Base-by-base conservation (phyloP, 2,888 invertebrate genomes). In the Nebria salina region DNA sequence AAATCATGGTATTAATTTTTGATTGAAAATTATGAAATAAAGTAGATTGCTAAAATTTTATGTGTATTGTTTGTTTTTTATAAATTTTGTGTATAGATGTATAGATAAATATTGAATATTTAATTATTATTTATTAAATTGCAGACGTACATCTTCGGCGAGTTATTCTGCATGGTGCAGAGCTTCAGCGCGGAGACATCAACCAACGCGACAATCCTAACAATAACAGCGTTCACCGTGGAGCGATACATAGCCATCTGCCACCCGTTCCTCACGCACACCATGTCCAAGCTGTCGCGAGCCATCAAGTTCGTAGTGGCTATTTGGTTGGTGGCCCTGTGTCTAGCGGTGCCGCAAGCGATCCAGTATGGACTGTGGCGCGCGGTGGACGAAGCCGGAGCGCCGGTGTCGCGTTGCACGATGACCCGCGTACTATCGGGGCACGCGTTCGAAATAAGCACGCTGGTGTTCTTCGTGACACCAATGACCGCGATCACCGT, bases 401-500 rank as follows among this genome's bases (percentile, higher is more conserved):
- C 86, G 26, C 85, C 87, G 54, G 84, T 85, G 20, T 85, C 83
- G 82, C 80, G 83, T 87, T 92, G 92, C 83, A 86, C 91, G 8
- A 91, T 91, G 83, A 90, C 90, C 11, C 86, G 88, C 79, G 88
- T 90, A 1, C 90, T 92, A 68, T 89, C 93, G 75, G 92, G 93
- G 82, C 93, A 95, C 89, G 93, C 94, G 83, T 95, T 96, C 86
- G 94, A 95, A 86, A 92, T 96, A 85, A 95, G 96, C 13, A 93
- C 94, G 85, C 93, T 94, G 86, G 89, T 96, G 85, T 96, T 97
- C 89, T 97, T 97, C 87, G 93, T 96, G 65, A 93, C 94, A 70
- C 97, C 97, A 1, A 96, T 97, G 96, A 94, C 95, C 54, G 91
- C 96, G 82, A 96, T 97, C 86, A 93, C 94, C 54, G 94, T 96